Conservation (phyloP, 1,140 invertebrate species). For the Trinorchestia longiramus region DNA sequence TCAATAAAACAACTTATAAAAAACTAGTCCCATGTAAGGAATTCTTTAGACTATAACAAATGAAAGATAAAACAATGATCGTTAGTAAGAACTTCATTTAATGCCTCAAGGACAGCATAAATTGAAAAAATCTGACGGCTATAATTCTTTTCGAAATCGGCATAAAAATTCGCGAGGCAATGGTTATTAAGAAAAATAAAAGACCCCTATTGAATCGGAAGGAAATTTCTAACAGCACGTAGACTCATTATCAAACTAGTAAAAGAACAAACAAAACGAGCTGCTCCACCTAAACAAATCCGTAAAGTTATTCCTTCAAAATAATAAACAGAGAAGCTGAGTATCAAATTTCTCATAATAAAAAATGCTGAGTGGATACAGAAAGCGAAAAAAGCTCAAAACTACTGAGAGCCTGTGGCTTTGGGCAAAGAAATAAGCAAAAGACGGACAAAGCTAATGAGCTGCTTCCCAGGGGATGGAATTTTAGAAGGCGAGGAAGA, state of each 20-base stretch:
- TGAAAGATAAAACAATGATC: no score
- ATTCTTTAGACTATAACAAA: no score
- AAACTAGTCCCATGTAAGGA: no score
- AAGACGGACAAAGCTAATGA: slow-evolving; percentile 45
- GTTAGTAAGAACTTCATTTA: no score
- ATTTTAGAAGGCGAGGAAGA: slow-evolving; percentile 31
- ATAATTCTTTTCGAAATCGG: no score
- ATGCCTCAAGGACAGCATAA: no score
- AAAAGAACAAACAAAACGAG: background rate
- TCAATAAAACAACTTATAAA: no score
- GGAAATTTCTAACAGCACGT: background rate
- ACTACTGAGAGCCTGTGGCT: slow-evolving; percentile 18
- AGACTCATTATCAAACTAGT: background rate
- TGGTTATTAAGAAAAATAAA: background rate
- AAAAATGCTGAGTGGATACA: background rate
- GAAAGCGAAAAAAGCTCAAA: background rate
- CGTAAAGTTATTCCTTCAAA: background rate
- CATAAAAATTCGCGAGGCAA: background rate
- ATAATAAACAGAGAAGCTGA: background rate
- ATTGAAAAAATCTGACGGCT: background rate
- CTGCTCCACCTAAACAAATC: background rate
- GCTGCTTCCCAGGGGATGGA: slow-evolving; percentile 33
- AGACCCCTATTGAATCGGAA: background rate
- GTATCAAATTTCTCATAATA: background rate
- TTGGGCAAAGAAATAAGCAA: slow-evolving; percentile 3